These are phyloP conservation scores for Ellobius talpinus DNA, from an alignment of 2,113 vertebrate genomes.

Conservation along the genomic window DNA sequence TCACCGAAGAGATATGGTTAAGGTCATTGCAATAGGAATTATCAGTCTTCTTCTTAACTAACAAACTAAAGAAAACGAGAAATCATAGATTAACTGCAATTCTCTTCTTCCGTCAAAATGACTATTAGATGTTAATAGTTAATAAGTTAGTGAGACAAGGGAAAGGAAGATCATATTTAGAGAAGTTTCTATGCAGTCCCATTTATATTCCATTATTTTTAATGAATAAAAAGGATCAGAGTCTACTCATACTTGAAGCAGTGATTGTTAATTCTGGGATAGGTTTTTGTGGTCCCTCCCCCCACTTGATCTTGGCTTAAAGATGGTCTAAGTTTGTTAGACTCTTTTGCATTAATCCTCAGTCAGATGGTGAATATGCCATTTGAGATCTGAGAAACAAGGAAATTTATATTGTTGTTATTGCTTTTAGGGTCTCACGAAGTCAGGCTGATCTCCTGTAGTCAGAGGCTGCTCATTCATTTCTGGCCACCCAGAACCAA, in stretches of 20 bases:
- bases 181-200: not conserved
- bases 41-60: not conserved
- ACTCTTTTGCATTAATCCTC: not conserved
- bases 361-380: not conserved
- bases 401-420: not conserved
- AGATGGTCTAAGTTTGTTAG: not conserved
- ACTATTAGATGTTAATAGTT: not conserved
- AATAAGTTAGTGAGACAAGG: not conserved
- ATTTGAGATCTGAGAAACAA: not conserved
- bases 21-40: not conserved
- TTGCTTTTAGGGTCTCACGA: not conserved
- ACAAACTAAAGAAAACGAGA: constrained; percentile 44
- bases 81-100: not conserved
- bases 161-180: not conserved
- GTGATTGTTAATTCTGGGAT: not conserved
- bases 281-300: not conserved
- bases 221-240: not conserved
- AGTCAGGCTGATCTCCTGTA: not conserved
- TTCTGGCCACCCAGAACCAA: too few species aligned
- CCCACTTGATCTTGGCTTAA: not conserved
- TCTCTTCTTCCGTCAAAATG: not conserved
- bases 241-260: not conserved
- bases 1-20: not conserved
- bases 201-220: not conserved
- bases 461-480: too few species aligned